Base-by-base conservation (phyloP, 2,797 vertebrate species). In the Passerculus sandwichensis region DNA sequence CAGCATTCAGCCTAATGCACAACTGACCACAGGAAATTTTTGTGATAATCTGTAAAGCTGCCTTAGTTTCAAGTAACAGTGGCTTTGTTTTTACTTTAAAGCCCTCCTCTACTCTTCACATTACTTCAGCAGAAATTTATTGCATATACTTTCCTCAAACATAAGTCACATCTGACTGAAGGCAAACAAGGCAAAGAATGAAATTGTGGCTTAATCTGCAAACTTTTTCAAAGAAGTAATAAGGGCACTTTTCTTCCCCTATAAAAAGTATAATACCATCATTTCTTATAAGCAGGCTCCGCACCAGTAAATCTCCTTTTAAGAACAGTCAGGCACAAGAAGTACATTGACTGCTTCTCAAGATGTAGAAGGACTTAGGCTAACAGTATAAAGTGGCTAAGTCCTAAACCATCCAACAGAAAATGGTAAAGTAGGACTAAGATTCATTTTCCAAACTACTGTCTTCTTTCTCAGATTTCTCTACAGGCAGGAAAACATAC, bases 71-170 rank as follows among this genome's bases (percentile, higher is more conserved):
- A n/a, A 92, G 73, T 57, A 94, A 76, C 34, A 62, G 25, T 42
- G 78, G 32, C 42, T 67, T 74, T 85, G 45, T 60, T 91, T 92
- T 62, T 21, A 91, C 50, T 95, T 94, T 60, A 96, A 89, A 97
- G 56, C 72, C 90, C 80, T 95, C 86, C 51, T 72, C 40, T n/a
- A 76, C 56, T 53, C 47, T 62, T 85, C 54, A 26, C n/a, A 83
- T 57, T 84, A 81, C 78, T 94, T 82, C 77, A 80, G 72, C 69
- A 94, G 91, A 91, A 95, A 86, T 80, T 56, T 92, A 81, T 87
- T 88, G 42, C 40, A 44, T 45, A 51, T 15, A 23, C 53, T 75
- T 80, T 34, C 40, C n/a, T 80, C 27, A 66, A 84, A 54, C 26
- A 4, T 57, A 81, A 87, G n/a, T 56, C 86, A 89, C 12, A 27